These are phyloP conservation scores for Eurois occulta DNA, from an alignment of 2,888 invertebrate species.

Conservation along the genomic window DNA sequence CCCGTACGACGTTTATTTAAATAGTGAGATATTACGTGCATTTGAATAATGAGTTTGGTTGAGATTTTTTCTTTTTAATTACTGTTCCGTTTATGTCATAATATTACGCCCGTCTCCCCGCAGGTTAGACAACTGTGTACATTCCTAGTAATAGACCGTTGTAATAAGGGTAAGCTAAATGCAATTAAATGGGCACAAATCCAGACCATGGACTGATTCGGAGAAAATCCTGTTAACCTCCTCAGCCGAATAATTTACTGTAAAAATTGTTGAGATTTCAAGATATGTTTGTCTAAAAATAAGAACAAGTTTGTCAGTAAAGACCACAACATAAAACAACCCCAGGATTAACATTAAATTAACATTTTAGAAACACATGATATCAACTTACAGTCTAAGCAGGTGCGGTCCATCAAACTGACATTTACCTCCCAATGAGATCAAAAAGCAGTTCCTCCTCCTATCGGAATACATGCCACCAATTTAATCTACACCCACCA, in stretches of 20 bases:
- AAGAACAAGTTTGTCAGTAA: neutral
- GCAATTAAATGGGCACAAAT: neutral
- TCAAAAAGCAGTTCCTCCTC: neutral
- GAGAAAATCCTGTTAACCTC: neutral
- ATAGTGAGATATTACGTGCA: slow-evolving; percentile 21
- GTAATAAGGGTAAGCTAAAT: neutral
- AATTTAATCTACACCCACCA: slow-evolving; percentile 9
- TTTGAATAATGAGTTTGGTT: slow-evolving; percentile 31
- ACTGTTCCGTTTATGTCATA: neutral
- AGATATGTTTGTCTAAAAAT: neutral
- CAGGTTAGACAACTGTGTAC: neutral
- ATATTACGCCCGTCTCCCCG: neutral
- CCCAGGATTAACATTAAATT: neutral
- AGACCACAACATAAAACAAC: neutral
- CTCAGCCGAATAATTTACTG: neutral
- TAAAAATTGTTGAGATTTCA: neutral
- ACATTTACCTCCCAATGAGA: neutral
- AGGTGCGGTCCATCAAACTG: neutral
- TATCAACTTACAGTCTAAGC: neutral
- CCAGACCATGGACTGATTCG: neutral
- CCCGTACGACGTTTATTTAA: slow-evolving; percentile 40
- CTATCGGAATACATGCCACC: neutral
- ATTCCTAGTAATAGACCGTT: neutral
- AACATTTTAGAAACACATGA: neutral
- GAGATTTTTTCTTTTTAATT: neutral